A percentile compares a stretch with the other conserved stretches of the same genome.
phyloP scores from a whole-genome alignment of 2,888 invertebrate species.

The Brachyptera risi region DNA sequence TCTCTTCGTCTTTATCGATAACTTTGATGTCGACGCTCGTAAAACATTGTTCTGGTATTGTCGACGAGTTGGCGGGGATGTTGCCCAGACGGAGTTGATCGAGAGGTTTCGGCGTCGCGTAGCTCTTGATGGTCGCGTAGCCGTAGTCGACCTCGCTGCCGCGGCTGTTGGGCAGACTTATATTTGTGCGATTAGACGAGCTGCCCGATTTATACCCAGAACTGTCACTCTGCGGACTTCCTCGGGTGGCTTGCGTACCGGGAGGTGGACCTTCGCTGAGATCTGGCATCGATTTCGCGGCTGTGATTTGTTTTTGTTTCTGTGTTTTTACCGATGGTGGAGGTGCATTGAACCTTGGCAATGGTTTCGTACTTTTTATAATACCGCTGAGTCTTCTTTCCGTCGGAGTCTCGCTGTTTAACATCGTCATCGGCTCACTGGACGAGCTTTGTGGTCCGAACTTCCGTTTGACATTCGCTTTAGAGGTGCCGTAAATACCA shows the following conservation, averaged over 20 bases:
- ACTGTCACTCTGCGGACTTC: slow-evolving; percentile 42
- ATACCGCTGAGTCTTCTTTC: slow-evolving; percentile 25
- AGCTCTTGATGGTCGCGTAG: slow-evolving; percentile 58
- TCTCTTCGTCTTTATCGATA: neutral
- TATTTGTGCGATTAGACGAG: neutral
- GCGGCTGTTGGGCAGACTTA: slow-evolving; percentile 22
- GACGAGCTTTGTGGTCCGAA: slow-evolving; percentile 23
- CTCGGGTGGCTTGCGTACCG: neutral
- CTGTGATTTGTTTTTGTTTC: neutral
- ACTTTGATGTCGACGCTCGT: slow-evolving; percentile 33
- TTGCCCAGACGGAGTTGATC: slow-evolving; percentile 26
- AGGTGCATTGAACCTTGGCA: neutral
- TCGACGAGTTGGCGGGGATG: slow-evolving; percentile 30
- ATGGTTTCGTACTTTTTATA: slow-evolving; percentile 1
- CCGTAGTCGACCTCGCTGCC: slow-evolving; percentile 48
- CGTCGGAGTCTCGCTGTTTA: slow-evolving; percentile 12
- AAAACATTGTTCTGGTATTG: slow-evolving; percentile 41
- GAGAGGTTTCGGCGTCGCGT: slow-evolving; percentile 54
- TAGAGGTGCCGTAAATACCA: neutral
- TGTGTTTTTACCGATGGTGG: neutral
- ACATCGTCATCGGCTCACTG: neutral
- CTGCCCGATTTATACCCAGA: slow-evolving; percentile 54
- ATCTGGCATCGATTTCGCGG: slow-evolving; percentile 15
- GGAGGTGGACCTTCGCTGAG: neutral
- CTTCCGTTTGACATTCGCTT: slow-evolving; percentile 1